These are phyloP conservation scores for Globodera rostochiensis DNA, from an alignment of 1,140 invertebrate genomes.

Conservation along the genomic window DNA sequence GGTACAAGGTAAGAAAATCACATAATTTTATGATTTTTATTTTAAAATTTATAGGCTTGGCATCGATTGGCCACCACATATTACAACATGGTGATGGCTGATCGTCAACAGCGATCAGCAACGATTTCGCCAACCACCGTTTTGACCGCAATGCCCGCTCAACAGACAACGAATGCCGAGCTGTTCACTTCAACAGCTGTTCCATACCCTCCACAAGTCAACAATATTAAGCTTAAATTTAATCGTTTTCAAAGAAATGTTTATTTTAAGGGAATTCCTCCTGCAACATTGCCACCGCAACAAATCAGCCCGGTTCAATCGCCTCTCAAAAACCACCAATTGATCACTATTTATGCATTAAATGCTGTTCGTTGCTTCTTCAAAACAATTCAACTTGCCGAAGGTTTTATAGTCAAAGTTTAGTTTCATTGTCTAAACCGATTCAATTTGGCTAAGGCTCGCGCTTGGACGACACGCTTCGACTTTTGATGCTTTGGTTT, in stretches of 20 bases:
- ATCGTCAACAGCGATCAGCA: constrained; percentile 27
- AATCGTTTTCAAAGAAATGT: not conserved
- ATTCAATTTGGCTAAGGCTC: constrained; percentile 73
- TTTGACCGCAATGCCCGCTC: constrained; percentile 5
- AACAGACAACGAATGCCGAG: not conserved
- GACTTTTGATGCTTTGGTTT: constrained; percentile 89
- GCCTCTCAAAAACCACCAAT: constrained; percentile 34
- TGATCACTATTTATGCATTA: constrained; percentile 75
- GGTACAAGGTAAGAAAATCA: constrained; percentile 69
- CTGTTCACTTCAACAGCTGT: constrained; percentile 12
- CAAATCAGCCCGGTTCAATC: constrained; percentile 23
- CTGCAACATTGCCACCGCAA: constrained; percentile 27
- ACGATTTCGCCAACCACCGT: constrained; percentile 12
- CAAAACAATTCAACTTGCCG: constrained; percentile 82
- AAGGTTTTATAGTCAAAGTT: constrained; percentile 24
- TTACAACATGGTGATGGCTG: constrained; percentile 81
- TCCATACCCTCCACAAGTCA: not conserved
- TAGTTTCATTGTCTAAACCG: constrained; percentile 2
- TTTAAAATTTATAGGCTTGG: constrained; percentile 78
- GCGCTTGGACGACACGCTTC: constrained; percentile 94
- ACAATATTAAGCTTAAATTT: not conserved
- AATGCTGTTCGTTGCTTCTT: constrained; percentile 93
- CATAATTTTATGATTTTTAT: not conserved
- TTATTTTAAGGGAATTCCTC: not conserved
- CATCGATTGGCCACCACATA: constrained; percentile 97